Evolutionary conservation across 2,113 vertebrate genomes (phyloP).

Genomic region (Motacilla tschutschensis): DNA sequence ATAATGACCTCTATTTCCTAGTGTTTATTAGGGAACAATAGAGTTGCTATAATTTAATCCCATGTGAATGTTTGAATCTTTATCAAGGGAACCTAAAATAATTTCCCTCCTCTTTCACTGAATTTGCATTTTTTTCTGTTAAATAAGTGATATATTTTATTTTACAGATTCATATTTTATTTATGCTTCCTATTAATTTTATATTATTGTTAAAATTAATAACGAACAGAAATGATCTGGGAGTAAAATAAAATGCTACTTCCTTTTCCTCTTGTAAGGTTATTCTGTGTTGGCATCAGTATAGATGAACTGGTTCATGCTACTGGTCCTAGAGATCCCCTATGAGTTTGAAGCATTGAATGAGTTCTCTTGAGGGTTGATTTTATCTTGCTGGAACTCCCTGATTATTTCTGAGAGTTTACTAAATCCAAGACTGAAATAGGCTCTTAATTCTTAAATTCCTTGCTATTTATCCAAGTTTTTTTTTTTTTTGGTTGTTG

Average conservation of each 20-base stretch:
- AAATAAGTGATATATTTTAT: background rate
- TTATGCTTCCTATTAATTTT: background rate
- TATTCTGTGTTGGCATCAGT: background rate
- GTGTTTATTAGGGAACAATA: background rate
- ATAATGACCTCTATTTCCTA: background rate
- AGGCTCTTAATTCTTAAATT: background rate
- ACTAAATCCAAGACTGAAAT: background rate
- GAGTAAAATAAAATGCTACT: background rate
- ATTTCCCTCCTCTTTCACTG: background rate
- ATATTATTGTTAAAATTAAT: background rate
- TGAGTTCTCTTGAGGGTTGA: background rate
- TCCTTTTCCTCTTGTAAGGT: background rate
- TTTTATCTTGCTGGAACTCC: background rate
- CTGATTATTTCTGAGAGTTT: slow-evolving; percentile 8
- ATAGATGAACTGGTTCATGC: background rate
- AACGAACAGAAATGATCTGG: background rate
- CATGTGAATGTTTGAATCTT: background rate
- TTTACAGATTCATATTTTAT: background rate
- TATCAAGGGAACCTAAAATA: background rate
- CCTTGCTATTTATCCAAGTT: background rate
- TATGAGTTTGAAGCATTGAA: background rate
- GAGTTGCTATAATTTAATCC: slow-evolving; percentile 7
- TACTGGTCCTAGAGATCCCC: background rate
- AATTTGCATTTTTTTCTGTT: background rate
- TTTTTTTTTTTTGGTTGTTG: background rate